Evolutionary conservation across 30 jellyfish, hydroid and myxozoan species (phyloP).

Genomic region (Clytia hemisphaerica): DNA sequence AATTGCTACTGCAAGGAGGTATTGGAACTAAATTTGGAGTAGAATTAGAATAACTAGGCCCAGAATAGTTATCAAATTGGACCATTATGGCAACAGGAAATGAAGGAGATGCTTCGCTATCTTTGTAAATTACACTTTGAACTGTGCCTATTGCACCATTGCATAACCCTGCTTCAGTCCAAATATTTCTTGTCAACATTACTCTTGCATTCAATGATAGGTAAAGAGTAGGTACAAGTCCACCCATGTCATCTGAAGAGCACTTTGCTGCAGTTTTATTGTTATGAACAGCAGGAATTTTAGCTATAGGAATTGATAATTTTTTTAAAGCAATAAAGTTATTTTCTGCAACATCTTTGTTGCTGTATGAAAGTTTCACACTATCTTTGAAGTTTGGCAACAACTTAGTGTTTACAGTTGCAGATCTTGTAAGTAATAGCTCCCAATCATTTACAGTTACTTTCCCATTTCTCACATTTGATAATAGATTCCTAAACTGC

Average conservation of each 20-base stretch:
- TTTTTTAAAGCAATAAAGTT: slow-evolving; percentile 3
- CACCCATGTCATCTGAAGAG: slow-evolving; percentile 51
- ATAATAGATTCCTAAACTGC: not conserved
- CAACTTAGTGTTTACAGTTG: no score
- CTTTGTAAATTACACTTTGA: slow-evolving; percentile 13
- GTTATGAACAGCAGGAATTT: slow-evolving; percentile 27
- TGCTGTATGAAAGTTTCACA: not conserved
- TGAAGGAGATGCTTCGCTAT: slow-evolving; percentile 4
- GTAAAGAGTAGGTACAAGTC: slow-evolving; percentile 25
- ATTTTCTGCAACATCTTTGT: slow-evolving; percentile 23
- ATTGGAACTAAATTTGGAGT: no score
- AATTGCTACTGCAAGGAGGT: no score
- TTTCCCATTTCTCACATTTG: slow-evolving; percentile 15
- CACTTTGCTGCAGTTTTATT: slow-evolving; percentile 9
- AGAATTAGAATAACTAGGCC: no score
- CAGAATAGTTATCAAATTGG: slow-evolving; percentile 5
- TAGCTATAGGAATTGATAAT: slow-evolving; percentile 31
- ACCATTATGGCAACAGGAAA: slow-evolving; percentile 44
- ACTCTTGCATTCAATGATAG: slow-evolving; percentile 32
- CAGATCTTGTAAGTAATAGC: slow-evolving; percentile 1
- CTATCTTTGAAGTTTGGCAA: no score
- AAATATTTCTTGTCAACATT: slow-evolving; percentile 36
- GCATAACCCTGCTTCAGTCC: slow-evolving; percentile 58
- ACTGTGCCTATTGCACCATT: slow-evolving; percentile 49
- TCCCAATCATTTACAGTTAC: slow-evolving; percentile 1